Base-by-base conservation (phyloP, 1,140 invertebrate species). In the Macrosteles quadrilineatus region DNA sequence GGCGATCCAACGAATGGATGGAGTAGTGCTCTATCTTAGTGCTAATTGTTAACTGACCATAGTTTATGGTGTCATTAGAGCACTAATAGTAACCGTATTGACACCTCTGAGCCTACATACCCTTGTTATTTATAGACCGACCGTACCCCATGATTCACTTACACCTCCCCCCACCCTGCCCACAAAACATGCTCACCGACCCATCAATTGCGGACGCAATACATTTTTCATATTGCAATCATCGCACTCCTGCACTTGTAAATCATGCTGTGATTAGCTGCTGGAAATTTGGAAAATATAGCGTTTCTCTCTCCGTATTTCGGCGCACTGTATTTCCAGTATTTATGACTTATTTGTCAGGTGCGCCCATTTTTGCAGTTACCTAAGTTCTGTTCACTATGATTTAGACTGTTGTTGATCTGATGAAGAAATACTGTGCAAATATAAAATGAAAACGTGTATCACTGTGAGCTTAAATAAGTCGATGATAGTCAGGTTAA, bases 41-140 rank as follows among this genome's bases (percentile, higher is more conserved):
- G n/a, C 47, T 50, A 50, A 50, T 50, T 50, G 47, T 50, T 50
- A 50, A 50, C 47, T 50, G 47, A 50, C 47, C 47, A n/a, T 50
- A 19, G 47, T 50, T 50, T 50, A 50, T 50, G 47, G 47, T 50
- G 47, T 50, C 47, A 50, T 50, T 50, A 50, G 47, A 50, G 47
- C n/a, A 50, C 47, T 50, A 50, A 50, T 50, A 50, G 47, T 50
- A 50, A 50, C 14, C 6, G 21, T 50, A 50, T 50, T 50, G 47
- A 50, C 47, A 50, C 47, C 47, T 50, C 47, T 50, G 47, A 50
- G 47, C 47, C 47, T 17, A 50, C 47, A 50, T 17, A 50, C 47
- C 47, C 47, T 19, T 19, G 47, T 50, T 50, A 50, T 50, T 50
- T 50, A 50, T 50, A 50, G 47, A 50, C 47, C 47, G 4, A 50